Base-by-base conservation (phyloP, 2,113 vertebrate genomes). In the Columba janthina region DNA sequence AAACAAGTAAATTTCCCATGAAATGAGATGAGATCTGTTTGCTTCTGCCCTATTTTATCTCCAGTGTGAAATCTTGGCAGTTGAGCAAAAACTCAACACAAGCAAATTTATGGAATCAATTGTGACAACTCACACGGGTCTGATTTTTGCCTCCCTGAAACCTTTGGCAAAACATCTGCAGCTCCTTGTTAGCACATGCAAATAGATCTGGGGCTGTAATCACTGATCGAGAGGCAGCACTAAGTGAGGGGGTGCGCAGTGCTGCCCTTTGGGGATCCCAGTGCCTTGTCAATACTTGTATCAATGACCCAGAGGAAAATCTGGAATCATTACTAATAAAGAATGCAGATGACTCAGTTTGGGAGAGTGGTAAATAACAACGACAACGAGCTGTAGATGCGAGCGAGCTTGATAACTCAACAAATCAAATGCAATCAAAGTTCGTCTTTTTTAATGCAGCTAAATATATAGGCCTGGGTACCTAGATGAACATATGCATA, bases 381-480 rank as follows among this genome's bases (percentile, higher is more conserved):
- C 3, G 4, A 66, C 58, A 42, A 53, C 7, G 7, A 85, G 64
- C 56, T 18, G 10, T 25, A 28, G 60, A 44, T 18, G 44, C 0
- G 3, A 54, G 60, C 15, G 87, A 88, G 66, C 56, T 61, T 1
- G 2, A 76, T 92, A 70, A 26, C 69, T 69, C 29, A 12, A 31
- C 60, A 93, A 65, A 74, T 73, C 79, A 90, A 83, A 22, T 38
- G 84, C 75, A 88, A 93, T 85, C 93, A 90, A 82, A 88, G 61
- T 26, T 15, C 0, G 1, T 77, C 65, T 80, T 28, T 60, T 72
- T 80, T 44, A 65, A 78, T 93, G 24, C 60, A 85, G 69, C 83
- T 90, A 92, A 81, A 88, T 81, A 80, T 70, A 88, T 42, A 77
- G 87, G 66, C 83, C 40, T 12, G 61, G 75, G 54, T 58, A 72